phyloP scores from a whole-genome alignment of 2,888 invertebrate genomes.

The Perdita meconis region DNA sequence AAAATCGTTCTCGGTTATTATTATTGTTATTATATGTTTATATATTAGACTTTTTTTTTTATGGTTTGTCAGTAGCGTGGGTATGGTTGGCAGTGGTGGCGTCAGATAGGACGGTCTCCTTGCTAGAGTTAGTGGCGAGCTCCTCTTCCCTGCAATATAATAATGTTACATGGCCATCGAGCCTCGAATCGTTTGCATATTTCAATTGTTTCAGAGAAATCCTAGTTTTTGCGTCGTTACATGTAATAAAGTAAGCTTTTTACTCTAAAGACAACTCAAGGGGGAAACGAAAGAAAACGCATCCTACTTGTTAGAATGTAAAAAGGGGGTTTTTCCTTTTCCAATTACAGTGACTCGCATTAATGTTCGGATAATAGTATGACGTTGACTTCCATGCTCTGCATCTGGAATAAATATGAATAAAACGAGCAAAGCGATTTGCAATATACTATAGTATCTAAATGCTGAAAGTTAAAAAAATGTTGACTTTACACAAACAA shows the following conservation, averaged over 20 bases:
- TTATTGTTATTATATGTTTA: conserved; percentile 28
- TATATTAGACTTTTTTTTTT: conserved; percentile 59
- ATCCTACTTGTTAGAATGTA: conserved; percentile 41
- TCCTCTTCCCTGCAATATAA: conserved; percentile 84
- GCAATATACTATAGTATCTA: too few relatives aligned
- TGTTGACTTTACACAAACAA: too few relatives aligned
- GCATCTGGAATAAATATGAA: too few relatives aligned
- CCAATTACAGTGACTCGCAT: conserved; percentile 15
- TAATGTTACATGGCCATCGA: conserved; percentile 80
- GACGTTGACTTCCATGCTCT: too few relatives aligned
- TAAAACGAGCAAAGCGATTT: too few relatives aligned
- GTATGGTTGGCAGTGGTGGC: conserved; percentile 82
- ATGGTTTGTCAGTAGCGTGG: conserved; percentile 79
- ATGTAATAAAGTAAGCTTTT: conserved; percentile 37
- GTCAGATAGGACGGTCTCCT: conserved; percentile 83
- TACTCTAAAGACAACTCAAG: conserved; percentile 26
- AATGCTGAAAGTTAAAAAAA: too few relatives aligned
- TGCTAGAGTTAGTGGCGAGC: conserved; percentile 83
- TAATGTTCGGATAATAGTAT: too few relatives aligned
- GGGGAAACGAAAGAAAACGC: conserved; percentile 36
- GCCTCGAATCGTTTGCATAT: conserved; percentile 63
- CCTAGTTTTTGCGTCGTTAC: conserved; percentile 43
- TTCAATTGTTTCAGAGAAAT: conserved; percentile 50
- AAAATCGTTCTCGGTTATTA: conserved; percentile 52
- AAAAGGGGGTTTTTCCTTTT: conserved; percentile 5